phyloP scores from a whole-genome alignment of 2,888 invertebrate species.

The Heliconius ethilla region DNA sequence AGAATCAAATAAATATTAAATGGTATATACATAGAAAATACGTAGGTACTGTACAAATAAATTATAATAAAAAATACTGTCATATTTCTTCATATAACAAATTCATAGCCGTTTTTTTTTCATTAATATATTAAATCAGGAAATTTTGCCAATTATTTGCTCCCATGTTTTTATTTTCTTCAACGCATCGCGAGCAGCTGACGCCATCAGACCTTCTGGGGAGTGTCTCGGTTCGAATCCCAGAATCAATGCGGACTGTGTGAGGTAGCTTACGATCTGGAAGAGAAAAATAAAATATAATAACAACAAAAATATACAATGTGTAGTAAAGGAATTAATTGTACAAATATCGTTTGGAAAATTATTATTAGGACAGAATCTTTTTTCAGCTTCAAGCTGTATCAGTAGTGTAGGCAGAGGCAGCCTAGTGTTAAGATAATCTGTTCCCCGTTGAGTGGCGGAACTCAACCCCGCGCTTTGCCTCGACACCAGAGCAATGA shows the following conservation, averaged over 20 bases:
- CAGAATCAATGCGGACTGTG: constrained; percentile 85
- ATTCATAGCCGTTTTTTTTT: neutral
- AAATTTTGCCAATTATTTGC: constrained; percentile 83
- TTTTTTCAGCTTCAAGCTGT: too few relatives aligned
- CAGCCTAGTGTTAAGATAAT: too few relatives aligned
- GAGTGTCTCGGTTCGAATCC: constrained; percentile 86
- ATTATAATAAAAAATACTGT: neutral
- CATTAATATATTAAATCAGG: constrained; percentile 53
- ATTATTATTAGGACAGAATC: too few relatives aligned
- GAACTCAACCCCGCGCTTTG: too few relatives aligned
- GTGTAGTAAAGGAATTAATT: too few relatives aligned
- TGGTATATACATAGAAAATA: neutral
- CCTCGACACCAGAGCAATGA: too few relatives aligned
- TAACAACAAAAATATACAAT: neutral
- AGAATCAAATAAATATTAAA: neutral
- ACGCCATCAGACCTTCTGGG: constrained; percentile 87
- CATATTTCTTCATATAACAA: neutral
- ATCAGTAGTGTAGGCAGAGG: too few relatives aligned
- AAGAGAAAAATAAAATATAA: constrained; percentile 28
- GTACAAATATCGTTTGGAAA: too few relatives aligned
- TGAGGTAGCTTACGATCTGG: constrained; percentile 82
- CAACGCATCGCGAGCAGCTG: constrained; percentile 85
- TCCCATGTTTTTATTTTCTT: constrained; percentile 85
- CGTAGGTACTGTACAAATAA: neutral
- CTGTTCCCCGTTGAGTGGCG: too few relatives aligned